Conservation (phyloP, 2,113 vertebrate species). For the Melanostigma gelatinosum region DNA sequence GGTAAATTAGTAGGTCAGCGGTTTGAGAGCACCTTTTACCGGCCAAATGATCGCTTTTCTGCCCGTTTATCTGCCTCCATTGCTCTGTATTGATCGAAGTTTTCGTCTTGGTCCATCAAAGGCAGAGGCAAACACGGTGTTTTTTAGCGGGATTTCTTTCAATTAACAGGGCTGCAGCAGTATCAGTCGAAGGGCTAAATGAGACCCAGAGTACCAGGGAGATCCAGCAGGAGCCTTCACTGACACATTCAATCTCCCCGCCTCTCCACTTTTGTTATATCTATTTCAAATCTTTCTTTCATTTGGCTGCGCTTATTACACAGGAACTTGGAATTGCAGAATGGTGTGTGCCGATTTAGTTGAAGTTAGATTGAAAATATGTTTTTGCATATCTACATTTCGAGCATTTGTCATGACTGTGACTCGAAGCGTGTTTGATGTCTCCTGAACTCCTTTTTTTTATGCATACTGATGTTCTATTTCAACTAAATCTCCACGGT, state of each 20-base stretch:
- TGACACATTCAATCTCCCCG: slow-evolving; percentile 50
- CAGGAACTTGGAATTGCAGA: slow-evolving; percentile 21
- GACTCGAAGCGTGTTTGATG: slow-evolving; percentile 49
- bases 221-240: slow-evolving; percentile 41
- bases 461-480: slow-evolving; percentile 42
- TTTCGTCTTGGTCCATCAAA: slow-evolving; percentile 58
- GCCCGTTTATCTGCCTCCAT: slow-evolving; percentile 65
- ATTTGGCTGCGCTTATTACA: slow-evolving; percentile 41
- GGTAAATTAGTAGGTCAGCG: slow-evolving; percentile 62
- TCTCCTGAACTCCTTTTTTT: slow-evolving; percentile 43
- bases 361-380: slow-evolving; percentile 23
- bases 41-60: slow-evolving; percentile 68
- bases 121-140: slow-evolving; percentile 32
- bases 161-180: slow-evolving; percentile 70
- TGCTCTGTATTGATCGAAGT: slow-evolving; percentile 64
- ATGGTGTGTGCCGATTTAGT: slow-evolving; percentile 18
- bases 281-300: slow-evolving; percentile 43
- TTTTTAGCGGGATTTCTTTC: slow-evolving; percentile 54
- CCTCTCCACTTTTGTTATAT: slow-evolving; percentile 38
- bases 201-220: slow-evolving; percentile 45
- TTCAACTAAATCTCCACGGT: slow-evolving; percentile 45
- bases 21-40: slow-evolving; percentile 69
- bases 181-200: slow-evolving; percentile 57
- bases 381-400: slow-evolving; percentile 37
- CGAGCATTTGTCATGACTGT: slow-evolving; percentile 44